phyloP scores from a whole-genome alignment of 2,113 vertebrate genomes.

The Tachycineta bicolor region DNA sequence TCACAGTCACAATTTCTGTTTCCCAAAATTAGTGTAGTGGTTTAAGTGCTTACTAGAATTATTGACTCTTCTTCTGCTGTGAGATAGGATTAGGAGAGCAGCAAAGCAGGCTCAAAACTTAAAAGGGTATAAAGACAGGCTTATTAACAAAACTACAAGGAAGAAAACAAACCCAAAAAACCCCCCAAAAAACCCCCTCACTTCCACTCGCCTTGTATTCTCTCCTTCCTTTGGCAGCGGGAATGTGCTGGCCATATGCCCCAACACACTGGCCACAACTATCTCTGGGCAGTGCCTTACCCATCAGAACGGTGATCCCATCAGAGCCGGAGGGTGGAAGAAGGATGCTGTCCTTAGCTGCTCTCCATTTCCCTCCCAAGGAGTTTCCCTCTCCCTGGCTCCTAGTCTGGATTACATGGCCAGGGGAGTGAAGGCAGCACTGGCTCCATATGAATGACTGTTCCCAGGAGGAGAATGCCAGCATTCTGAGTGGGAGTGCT shows the following conservation, averaged over 20 bases:
- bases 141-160: too few species aligned
- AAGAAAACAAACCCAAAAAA: too few species aligned
- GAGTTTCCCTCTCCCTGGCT: background rate
- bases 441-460: accelerated
- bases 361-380: accelerated
- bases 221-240: background rate
- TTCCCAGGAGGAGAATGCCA: background rate
- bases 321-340: background rate
- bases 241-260: background rate
- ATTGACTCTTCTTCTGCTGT: too few species aligned
- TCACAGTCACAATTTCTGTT: too few species aligned
- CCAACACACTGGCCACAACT: accelerated
- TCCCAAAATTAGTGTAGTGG: too few species aligned
- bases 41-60: too few species aligned
- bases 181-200: too few species aligned
- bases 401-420: background rate
- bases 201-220: background rate
- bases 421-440: accelerated
- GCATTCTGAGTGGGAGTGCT: background rate
- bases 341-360: background rate
- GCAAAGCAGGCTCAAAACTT: too few species aligned
- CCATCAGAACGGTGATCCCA: background rate
- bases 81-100: too few species aligned
- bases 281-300: background rate
- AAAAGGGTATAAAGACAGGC: too few species aligned